A percentile compares a stretch with the other conserved stretches of the same genome.
These are phyloP conservation scores for Lordiphosa mommai DNA, from an alignment of 1,140 invertebrate species.

Conservation along the genomic window DNA sequence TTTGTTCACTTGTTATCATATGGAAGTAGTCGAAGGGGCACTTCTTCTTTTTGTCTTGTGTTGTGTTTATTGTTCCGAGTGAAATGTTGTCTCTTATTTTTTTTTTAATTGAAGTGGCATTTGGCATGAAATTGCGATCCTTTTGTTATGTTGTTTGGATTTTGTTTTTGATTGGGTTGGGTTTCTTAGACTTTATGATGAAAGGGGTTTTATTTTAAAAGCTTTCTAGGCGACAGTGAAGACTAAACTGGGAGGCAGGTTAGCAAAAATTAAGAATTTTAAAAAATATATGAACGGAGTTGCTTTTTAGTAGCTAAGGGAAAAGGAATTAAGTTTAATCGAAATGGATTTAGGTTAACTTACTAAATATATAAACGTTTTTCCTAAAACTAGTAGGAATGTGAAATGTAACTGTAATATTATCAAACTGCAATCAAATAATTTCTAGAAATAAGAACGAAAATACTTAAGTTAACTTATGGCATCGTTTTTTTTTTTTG, in stretches of 20 bases:
- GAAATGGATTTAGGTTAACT: too few species aligned
- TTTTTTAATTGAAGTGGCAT: constrained; percentile 52
- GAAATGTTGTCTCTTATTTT: constrained; percentile 18
- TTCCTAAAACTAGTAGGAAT: too few species aligned
- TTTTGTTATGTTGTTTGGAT: constrained; percentile 34
- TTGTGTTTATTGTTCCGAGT: constrained; percentile 21
- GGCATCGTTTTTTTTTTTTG: too few species aligned
- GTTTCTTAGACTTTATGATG: not conserved
- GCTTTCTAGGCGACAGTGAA: constrained; percentile 22
- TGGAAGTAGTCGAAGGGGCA: too few species aligned
- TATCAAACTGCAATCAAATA: too few species aligned
- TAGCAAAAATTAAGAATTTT: not conserved
- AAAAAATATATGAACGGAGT: not conserved
- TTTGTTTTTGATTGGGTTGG: constrained; percentile 11
- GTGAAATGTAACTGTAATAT: too few species aligned
- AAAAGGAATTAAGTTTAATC: too few species aligned
- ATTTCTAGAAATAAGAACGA: too few species aligned
- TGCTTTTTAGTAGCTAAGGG: not conserved
- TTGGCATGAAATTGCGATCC: constrained; percentile 50
- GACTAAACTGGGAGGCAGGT: not conserved
- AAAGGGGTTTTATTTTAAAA: not conserved
- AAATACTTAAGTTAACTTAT: too few species aligned
- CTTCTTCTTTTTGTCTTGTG: too few species aligned
- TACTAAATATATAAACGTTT: too few species aligned
- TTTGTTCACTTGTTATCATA: too few species aligned